Evolutionary conservation across 2,888 invertebrate species (phyloP).

Genomic region (Ommatoiulus sabulosus): DNA sequence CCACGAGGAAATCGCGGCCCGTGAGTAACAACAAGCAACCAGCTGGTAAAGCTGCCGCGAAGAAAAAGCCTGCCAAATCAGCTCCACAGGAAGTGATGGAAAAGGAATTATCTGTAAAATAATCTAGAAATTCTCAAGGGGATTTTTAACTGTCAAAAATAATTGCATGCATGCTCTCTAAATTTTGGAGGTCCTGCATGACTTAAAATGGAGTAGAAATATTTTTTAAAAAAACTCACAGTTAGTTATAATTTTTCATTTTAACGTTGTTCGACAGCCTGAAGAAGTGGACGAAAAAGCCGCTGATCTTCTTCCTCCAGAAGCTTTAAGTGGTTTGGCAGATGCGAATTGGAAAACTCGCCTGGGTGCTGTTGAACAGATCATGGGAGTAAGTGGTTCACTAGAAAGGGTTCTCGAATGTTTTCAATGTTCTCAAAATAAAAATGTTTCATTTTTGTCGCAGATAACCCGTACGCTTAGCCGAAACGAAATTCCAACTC

Average conservation of each 20-base stretch:
- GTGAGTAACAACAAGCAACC: neutral
- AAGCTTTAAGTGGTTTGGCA: slow-evolving; percentile 76
- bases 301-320: slow-evolving; percentile 75
- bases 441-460: slow-evolving; percentile 58
- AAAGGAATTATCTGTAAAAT: slow-evolving; percentile 56
- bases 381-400: slow-evolving; percentile 70
- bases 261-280: slow-evolving; percentile 66
- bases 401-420: neutral
- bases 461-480: slow-evolving; percentile 75
- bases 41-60: slow-evolving; percentile 62
- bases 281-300: slow-evolving; percentile 85
- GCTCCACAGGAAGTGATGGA: slow-evolving; percentile 70
- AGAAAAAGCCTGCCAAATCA: slow-evolving; percentile 72
- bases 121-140: neutral
- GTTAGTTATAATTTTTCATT: slow-evolving; percentile 54
- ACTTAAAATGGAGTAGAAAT: too few species aligned
- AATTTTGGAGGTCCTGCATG: too few species aligned
- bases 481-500: slow-evolving; percentile 76
- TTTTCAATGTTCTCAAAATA: too few species aligned
- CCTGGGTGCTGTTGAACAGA: slow-evolving; percentile 79
- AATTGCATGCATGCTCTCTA: too few species aligned
- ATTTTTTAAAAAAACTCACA: too few species aligned
- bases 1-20: neutral
- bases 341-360: slow-evolving; percentile 90
- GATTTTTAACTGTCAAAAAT: too few species aligned